phyloP scores from a whole-genome alignment of 2,797 vertebrate species.

The Antrozous pallidus region DNA sequence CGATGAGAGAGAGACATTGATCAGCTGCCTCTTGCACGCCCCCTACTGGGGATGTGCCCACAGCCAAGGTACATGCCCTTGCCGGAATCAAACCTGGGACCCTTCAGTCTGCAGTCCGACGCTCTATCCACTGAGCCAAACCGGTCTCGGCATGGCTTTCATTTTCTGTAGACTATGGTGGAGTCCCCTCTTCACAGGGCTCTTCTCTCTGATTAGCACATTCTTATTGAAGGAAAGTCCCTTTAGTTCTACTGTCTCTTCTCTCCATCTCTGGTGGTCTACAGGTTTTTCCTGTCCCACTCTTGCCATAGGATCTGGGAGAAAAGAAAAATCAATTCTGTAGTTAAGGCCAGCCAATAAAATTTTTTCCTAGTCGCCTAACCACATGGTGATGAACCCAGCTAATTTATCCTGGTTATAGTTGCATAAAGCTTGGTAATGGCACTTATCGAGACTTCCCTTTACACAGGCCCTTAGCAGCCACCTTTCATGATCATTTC shows the following conservation, averaged over 20 bases:
- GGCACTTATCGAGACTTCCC: neutral
- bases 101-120: too few species aligned
- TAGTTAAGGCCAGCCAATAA: neutral
- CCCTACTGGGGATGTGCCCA: too few species aligned
- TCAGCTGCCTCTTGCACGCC: too few species aligned
- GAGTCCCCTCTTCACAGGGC: neutral
- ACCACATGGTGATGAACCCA: neutral
- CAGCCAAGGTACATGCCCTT: too few species aligned
- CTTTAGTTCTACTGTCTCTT: neutral
- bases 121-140: too few species aligned
- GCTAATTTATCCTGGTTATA: neutral
- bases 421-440: constrained; percentile 5
- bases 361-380: neutral
- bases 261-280: neutral
- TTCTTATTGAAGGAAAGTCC: neutral
- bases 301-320: neutral
- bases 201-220: neutral
- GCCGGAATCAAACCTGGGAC: too few species aligned
- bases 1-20: too few species aligned
- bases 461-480: neutral
- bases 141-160: too few species aligned
- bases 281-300: neutral
- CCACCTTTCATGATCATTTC: neutral
- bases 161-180: neutral
- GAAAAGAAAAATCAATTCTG: constrained; percentile 49